Percentiles rank a stretch among this genome's conserved stretches.
These are phyloP conservation scores for Eurypyga helias DNA, from an alignment of 2,113 vertebrate species.

Conservation along the genomic window DNA sequence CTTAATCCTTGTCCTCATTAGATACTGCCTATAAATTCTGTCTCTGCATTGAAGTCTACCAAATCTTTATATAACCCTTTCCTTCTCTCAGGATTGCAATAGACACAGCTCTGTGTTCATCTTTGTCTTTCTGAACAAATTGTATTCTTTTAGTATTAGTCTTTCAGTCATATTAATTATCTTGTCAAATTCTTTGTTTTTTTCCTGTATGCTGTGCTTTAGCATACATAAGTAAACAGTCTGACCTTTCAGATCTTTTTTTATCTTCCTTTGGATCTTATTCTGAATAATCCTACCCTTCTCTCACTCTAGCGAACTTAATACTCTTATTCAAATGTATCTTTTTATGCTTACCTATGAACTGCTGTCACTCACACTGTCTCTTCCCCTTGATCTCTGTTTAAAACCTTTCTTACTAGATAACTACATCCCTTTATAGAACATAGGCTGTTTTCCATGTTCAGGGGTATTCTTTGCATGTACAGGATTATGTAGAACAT, in stretches of 20 bases:
- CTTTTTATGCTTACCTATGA: not conserved
- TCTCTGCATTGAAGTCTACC: not conserved
- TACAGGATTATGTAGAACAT: not conserved
- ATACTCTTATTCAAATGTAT: not conserved
- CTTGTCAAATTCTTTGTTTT: not conserved
- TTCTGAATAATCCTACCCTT: not conserved
- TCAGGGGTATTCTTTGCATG: not conserved
- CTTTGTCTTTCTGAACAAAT: not conserved
- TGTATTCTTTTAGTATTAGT: not conserved
- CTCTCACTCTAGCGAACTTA: not conserved
- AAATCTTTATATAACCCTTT: not conserved
- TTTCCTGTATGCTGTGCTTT: not conserved
- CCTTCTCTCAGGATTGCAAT: not conserved
- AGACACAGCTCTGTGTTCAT: not conserved
- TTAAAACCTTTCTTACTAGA: not conserved
- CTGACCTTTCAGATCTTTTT: not conserved
- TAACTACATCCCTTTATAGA: accelerated
- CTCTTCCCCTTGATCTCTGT: not conserved
- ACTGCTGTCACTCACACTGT: not conserved
- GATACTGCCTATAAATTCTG: not conserved
- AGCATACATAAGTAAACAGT: not conserved
- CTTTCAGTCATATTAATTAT: not conserved
- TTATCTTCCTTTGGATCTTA: not conserved
- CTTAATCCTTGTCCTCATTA: not conserved
- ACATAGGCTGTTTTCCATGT: not conserved